Percentiles rank a stretch among this genome's conserved stretches.
Conservation (phyloP, 2,113 vertebrate genomes). For the Tyrannus savana region DNA sequence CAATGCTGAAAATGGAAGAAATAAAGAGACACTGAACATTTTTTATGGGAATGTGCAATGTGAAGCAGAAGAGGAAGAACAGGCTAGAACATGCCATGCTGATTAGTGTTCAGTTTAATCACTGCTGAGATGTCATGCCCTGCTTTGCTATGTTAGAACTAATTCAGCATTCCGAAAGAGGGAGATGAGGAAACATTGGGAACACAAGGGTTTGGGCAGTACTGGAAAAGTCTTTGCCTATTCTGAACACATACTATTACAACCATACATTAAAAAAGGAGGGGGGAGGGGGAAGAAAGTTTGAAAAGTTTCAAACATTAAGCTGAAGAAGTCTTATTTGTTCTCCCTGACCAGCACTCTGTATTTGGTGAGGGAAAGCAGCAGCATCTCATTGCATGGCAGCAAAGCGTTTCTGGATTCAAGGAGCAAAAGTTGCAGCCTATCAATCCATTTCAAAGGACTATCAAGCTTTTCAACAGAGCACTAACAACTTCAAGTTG, state of each 20-base stretch:
- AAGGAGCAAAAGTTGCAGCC: background rate
- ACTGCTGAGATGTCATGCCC: background rate
- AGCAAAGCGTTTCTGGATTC: slow-evolving; percentile 34
- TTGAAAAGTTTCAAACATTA: background rate
- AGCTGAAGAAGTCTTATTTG: background rate
- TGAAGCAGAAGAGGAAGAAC: background rate
- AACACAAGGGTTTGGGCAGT: background rate
- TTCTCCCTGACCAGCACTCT: background rate
- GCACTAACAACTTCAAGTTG: background rate
- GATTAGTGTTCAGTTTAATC: background rate
- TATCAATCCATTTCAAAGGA: background rate
- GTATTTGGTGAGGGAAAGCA: background rate
- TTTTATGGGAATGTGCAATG: background rate
- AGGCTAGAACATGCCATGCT: background rate
- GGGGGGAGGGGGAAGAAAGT: accelerated
- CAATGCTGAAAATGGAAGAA: background rate
- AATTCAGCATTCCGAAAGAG: background rate
- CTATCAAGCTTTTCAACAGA: background rate
- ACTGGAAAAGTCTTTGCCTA: background rate
- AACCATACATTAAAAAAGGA: background rate
- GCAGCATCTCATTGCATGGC: background rate
- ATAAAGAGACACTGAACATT: background rate
- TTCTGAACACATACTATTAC: background rate
- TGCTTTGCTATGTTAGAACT: background rate
- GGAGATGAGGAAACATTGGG: background rate